Evolutionary conservation across 2,797 vertebrate genomes (phyloP).

Genomic region (Orientallactaga sibirica): DNA sequence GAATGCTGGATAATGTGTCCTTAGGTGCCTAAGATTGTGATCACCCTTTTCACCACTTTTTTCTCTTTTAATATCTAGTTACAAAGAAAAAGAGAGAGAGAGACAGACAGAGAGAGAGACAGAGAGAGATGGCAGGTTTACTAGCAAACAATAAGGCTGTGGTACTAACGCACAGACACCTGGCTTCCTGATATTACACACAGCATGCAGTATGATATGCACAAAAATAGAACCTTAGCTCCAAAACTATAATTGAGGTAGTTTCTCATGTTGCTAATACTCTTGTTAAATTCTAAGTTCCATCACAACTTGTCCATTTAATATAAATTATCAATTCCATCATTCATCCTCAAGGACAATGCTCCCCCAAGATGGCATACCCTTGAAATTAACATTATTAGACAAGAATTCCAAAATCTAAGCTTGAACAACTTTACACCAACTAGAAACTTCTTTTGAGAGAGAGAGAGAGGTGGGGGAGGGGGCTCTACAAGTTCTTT

Average conservation of each 20-base stretch:
- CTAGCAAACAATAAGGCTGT: not conserved
- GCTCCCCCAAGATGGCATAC: not conserved
- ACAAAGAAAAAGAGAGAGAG: not conserved
- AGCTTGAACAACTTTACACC: not conserved
- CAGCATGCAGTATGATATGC: too few species aligned
- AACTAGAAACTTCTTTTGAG: not conserved
- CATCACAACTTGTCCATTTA: not conserved
- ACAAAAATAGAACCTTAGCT: not conserved
- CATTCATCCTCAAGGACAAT: constrained; percentile 16
- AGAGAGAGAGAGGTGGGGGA: not conserved
- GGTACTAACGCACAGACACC: not conserved
- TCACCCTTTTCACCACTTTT: not conserved
- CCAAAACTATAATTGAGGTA: not conserved
- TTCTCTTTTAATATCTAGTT: constrained; percentile 49
- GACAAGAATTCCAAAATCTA: not conserved
- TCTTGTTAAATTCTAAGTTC: not conserved
- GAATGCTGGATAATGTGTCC: not conserved
- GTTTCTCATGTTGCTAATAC: not conserved
- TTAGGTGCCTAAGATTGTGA: not conserved
- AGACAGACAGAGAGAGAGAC: not conserved
- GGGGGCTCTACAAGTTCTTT: not conserved
- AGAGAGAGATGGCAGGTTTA: not conserved
- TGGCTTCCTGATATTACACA: not conserved
- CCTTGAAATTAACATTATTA: not conserved
- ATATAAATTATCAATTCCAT: constrained; percentile 26